Conservation (phyloP, 2,888 invertebrate species). For the Brenthis ino region DNA sequence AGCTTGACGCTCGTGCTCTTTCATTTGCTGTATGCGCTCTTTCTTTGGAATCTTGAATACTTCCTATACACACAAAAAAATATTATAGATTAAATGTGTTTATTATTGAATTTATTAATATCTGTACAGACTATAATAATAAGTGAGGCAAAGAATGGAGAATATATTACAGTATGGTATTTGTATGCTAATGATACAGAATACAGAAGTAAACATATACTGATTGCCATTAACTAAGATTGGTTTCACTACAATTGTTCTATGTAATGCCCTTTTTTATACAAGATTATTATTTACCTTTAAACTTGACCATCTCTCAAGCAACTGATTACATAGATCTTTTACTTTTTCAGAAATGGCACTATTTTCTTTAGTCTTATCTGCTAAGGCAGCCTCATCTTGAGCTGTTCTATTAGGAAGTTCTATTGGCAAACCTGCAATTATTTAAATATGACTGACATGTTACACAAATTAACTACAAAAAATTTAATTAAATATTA, state of each 20-base stretch:
- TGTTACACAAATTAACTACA: too few species aligned
- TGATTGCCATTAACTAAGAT: background rate
- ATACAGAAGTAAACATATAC: too few species aligned
- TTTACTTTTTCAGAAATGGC: slow-evolving; percentile 76
- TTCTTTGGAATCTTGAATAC: slow-evolving; percentile 96
- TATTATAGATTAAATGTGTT: too few species aligned
- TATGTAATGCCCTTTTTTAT: background rate
- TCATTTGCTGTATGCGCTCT: slow-evolving; percentile 96
- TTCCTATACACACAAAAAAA: slow-evolving; percentile 59
- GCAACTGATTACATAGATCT: slow-evolving; percentile 83
- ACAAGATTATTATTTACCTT: slow-evolving; percentile 63
- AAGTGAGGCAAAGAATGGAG: too few species aligned
- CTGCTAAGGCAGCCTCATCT: slow-evolving; percentile 52
- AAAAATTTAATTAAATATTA: background rate
- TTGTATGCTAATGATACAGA: too few species aligned
- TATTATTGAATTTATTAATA: too few species aligned
- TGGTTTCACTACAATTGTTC: background rate
- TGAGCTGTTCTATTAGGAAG: slow-evolving; percentile 52
- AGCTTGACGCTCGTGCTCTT: slow-evolving; percentile 96
- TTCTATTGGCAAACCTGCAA: slow-evolving; percentile 66
- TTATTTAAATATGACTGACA: too few species aligned
- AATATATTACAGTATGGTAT: too few species aligned
- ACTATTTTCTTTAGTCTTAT: slow-evolving; percentile 62
- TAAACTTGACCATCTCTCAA: slow-evolving; percentile 88
- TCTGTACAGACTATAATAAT: too few species aligned